Evolutionary conservation across 2,113 vertebrate genomes (phyloP), one percentile per base, ranked within the genome.

Genomic region (Paraplagusia blochii): DNA sequence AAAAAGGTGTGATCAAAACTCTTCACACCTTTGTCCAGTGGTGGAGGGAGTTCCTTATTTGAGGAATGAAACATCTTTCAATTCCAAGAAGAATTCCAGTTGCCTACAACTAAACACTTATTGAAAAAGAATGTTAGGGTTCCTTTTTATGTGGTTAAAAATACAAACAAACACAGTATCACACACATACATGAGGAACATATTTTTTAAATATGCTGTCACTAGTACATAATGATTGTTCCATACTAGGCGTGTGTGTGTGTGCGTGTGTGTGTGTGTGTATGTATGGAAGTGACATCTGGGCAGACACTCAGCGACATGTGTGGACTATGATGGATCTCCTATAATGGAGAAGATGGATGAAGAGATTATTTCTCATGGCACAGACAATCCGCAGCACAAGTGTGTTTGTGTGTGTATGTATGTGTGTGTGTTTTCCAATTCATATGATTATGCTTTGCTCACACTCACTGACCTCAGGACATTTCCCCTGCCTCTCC

Each of bases 341-440:
- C 47, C 74, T 79, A 52, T 54, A 76, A 80, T 59, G 63, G 65
- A 55, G 40, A 35, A 83, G 82, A 86, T 80, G 72, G 82, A 85
- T 87, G 63, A 84, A 74, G 19, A 77, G 66, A 67, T 71, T 76
- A 81, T 81, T 77, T 64, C 49, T 16, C 8, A 36, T 11, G 57
- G 59, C 77, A 36, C 44, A 44, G 66, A 53, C 40, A 51, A 76
- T 58, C 64, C 64, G 45, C 58, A 53, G 44, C 58, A 55, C 64
- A 3, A 62, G 2, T 16, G 38, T 38, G 22, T 52, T 44, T 44
- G 50, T 38, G 39, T 54, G 8, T 17, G 10, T 64, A 13, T 50
- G 54, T 46, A 48, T 35, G 36, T 53, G 11, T 44, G 38, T 44
- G 11, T 17, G 12, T 57, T 69, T 60, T 59, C 33, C 58, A 65